Conservation (phyloP, 2,797 vertebrate species). For the Choloepus didactylus region DNA sequence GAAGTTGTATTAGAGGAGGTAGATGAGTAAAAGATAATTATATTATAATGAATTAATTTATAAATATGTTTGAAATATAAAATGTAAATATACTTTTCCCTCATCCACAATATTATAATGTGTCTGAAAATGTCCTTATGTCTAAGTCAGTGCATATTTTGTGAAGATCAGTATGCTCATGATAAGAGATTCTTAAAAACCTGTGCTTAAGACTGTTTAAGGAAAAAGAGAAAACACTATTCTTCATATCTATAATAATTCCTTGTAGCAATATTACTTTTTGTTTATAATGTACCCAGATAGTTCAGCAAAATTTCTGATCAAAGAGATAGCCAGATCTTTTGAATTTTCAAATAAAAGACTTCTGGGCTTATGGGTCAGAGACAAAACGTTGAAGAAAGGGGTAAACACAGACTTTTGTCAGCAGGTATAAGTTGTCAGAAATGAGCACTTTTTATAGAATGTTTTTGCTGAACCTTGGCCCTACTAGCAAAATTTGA, state of each 20-base stretch:
- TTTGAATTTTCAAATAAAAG: neutral
- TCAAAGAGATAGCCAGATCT: neutral
- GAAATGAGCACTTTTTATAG: neutral
- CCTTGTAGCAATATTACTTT: neutral
- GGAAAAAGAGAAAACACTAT: neutral
- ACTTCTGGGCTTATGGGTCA: neutral
- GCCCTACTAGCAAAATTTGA: conserved; percentile 5
- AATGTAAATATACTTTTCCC: neutral
- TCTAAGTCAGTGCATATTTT: neutral
- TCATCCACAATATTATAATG: neutral
- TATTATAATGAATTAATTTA: neutral
- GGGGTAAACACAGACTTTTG: neutral
- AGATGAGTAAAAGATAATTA: neutral
- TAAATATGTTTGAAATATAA: neutral
- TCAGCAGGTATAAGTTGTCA: conserved; percentile 2
- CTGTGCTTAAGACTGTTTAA: neutral
- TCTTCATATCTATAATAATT: neutral
- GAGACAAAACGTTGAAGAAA: neutral
- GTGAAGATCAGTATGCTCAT: neutral
- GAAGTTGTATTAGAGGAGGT: neutral
- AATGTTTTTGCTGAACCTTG: neutral
- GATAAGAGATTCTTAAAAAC: neutral
- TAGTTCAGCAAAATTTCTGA: conserved; percentile 4
- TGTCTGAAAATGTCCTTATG: neutral
- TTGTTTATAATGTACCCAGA: neutral